Conservation (phyloP, 2,888 invertebrate genomes). For the Melanotus villosus region DNA sequence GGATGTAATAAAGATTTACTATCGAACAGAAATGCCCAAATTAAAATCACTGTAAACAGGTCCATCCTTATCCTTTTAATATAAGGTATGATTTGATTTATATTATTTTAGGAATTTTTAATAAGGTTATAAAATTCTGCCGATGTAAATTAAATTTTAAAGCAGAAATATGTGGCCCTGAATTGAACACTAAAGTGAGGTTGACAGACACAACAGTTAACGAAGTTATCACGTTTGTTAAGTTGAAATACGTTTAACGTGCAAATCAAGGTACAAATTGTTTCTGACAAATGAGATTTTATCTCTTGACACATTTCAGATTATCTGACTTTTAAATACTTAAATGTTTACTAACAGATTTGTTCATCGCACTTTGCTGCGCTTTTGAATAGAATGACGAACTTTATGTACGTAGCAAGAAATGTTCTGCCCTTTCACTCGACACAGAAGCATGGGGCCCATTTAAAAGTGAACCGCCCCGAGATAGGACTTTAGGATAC, state of each 20-base stretch:
- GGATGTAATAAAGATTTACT: neutral
- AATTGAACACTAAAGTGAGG: conserved; percentile 15
- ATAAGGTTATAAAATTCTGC: neutral
- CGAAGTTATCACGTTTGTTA: conserved; percentile 41
- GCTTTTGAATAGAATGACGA: conserved; percentile 1
- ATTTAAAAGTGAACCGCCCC: neutral
- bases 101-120: too few relatives aligned
- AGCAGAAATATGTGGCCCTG: neutral
- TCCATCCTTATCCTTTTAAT: too few relatives aligned
- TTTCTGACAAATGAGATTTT: conserved; percentile 46
- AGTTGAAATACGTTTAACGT: conserved; percentile 40
- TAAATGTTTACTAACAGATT: conserved; percentile 33
- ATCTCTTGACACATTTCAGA: conserved; percentile 40
- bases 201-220: conserved; percentile 41
- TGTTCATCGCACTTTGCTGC: conserved; percentile 1
- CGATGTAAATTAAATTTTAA: neutral
- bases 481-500: conserved; percentile 4
- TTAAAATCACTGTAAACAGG: neutral
- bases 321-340: conserved; percentile 43
- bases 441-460: conserved; percentile 10
- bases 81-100: too few relatives aligned
- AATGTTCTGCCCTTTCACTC: conserved; percentile 3
- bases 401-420: neutral
- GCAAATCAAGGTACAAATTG: conserved; percentile 40
- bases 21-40: neutral